Evolutionary conservation across 1,140 invertebrate genomes (phyloP).

Genomic region (Pararge aegeria): DNA sequence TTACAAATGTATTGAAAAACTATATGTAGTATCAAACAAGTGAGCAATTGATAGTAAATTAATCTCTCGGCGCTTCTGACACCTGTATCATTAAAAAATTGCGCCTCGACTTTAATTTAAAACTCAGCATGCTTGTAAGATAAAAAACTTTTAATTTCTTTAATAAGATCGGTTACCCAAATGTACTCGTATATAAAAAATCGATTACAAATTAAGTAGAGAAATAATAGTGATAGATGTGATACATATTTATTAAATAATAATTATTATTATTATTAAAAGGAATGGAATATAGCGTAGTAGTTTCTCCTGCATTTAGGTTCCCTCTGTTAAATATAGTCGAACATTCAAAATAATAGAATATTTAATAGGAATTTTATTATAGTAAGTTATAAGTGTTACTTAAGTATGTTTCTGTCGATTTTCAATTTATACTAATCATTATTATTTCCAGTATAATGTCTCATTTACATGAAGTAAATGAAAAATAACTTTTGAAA

Average conservation of each 20-base stretch:
- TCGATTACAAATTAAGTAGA: constrained; percentile 22
- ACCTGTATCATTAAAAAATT: no score
- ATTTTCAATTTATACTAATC: constrained; percentile 33
- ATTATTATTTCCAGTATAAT: constrained; percentile 22
- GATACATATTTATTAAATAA: constrained; percentile 52
- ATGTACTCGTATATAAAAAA: constrained; percentile 8
- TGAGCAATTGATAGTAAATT: no score
- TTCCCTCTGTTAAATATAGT: constrained; percentile 48
- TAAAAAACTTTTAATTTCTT: not conserved
- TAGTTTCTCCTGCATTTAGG: constrained; percentile 64
- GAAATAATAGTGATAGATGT: constrained; percentile 60
- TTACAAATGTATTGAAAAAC: no score
- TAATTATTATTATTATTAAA: constrained; percentile 37
- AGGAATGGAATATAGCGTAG: constrained; percentile 48
- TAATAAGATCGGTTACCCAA: not conserved
- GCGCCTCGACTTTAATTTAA: constrained; percentile 9
- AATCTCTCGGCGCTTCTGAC: no score
- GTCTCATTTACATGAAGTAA: not conserved
- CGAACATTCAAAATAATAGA: constrained; percentile 33
- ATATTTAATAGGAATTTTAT: constrained; percentile 39
- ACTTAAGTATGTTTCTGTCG: constrained; percentile 45
- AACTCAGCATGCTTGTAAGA: not conserved
- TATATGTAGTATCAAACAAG: no score
- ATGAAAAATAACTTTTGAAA: not conserved
- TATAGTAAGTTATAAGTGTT: constrained; percentile 43